Evolutionary conservation across 1,140 invertebrate genomes (phyloP), one percentile per base, ranked within the genome.

Genomic region (Meloidogyne floridensis): DNA sequence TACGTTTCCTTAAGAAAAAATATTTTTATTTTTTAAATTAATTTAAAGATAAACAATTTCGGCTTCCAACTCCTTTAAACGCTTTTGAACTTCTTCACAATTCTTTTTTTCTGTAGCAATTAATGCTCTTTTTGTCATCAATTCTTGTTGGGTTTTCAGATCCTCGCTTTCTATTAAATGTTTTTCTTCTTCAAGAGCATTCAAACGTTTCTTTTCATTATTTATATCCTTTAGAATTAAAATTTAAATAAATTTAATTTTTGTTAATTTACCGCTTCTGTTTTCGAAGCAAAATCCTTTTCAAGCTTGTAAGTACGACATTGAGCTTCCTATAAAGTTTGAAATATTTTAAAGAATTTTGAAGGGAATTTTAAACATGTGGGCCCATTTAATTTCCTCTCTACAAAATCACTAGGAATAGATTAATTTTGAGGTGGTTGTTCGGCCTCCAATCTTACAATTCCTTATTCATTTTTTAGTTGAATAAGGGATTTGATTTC

Each of bases 271-370:
- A 79, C 77, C 18, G 20, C 65, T 53, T 79, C 51, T 42, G 77
- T 79, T 20, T 54, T 53, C 11, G 11, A 72, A 18, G 69, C 65
- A 72, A 69, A 79, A 51, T 15, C n/a, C 77, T 79, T 79, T 53
- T 79, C 77, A n/a, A 79, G 72, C 7, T 79, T 72, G 18, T 69
- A 69, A 5, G 77, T 72, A 15, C 43, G 59, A 47, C 69, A 42
- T 79, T 79, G 56, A 47, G 47, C 77, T 15, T 79, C 77, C 77
- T 79, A 18, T 54, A 79, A 72, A 47, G 9, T 18, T n/a, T 18
- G 65, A 7, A 76, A 76, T 75, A 77, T 15, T 54, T n/a, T 69
- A 65, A 56, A 47, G 15, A 11, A 59, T 18, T 54, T 54, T 65
- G 1, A 59, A 59, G 2, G 15, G 10, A 2, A 5, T n/a, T 65